A percentile compares a stretch with the other conserved stretches of the same genome.
These are phyloP conservation scores for Rhagoletis zephyria DNA, from an alignment of 1,140 invertebrate species.

Conservation along the genomic window DNA sequence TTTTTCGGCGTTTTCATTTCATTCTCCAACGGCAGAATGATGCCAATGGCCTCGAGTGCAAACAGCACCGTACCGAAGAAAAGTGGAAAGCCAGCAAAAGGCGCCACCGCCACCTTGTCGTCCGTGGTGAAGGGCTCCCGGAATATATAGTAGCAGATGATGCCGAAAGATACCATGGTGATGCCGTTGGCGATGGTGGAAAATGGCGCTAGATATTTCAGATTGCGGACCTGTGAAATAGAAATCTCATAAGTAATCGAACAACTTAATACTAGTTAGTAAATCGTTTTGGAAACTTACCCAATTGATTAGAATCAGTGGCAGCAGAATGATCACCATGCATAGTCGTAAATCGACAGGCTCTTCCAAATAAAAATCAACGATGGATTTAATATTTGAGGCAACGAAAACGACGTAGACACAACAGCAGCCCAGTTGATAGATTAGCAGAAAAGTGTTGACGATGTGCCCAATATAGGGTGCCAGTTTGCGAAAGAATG, in stretches of 20 bases:
- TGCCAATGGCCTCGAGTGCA: conserved; percentile 85
- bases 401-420: conserved; percentile 91
- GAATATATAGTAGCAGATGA: conserved; percentile 82
- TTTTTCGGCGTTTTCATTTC: conserved; percentile 83
- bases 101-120: conserved; percentile 74
- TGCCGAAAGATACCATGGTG: conserved; percentile 78
- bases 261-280: background rate
- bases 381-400: conserved; percentile 80
- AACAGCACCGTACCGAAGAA: conserved; percentile 86
- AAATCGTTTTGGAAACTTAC: conserved; percentile 60
- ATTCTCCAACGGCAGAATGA: conserved; percentile 86
- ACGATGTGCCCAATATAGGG: conserved; percentile 79
- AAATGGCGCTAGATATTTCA: conserved; percentile 83
- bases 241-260: background rate
- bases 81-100: conserved; percentile 76
- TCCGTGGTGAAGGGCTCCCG: conserved; percentile 75
- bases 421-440: conserved; percentile 90
- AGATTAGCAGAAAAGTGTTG: conserved; percentile 83
- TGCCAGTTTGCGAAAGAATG: conserved; percentile 76
- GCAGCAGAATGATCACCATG: conserved; percentile 79
- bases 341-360: conserved; percentile 76
- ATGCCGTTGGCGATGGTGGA: conserved; percentile 83
- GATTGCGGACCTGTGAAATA: conserved; percentile 75
- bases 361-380: conserved; percentile 69
- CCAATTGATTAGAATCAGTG: conserved; percentile 82